Evolutionary conservation across 35 echinoderm and acorn worm genomes (phyloP), one percentile per base, ranked within the genome.

Genomic region (Stichopus chloronotus): DNA sequence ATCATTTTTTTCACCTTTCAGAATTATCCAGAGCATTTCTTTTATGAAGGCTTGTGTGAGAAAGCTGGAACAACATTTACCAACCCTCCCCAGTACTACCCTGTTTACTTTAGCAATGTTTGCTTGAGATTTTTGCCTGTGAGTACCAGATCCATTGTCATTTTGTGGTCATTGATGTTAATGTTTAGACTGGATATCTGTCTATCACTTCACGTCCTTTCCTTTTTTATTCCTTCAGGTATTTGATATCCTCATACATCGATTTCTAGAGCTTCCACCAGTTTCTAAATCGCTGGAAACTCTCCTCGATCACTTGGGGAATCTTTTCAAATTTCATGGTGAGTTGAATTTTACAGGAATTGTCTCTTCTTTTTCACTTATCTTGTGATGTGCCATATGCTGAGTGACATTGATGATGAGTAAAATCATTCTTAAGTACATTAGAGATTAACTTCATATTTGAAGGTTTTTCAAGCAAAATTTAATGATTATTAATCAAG

Each of bases 291-390:
- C 97, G 59, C 61, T 99, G 25, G 97, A 99, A 80, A 96, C 93
- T 53, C 84, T 96, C 11, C 83, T 99, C 12, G 95, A 99, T 56
- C 97, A 96, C 94, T 89, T 96, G 19, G 97, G 97, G 17, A 87
- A 91, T 59, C 97, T 99, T 23, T 99, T 95, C 92, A 99, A 99
- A 91, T 99, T 96, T 82, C 97, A 99, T 95, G 97, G 97, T 99
- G 84, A 92, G 95, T 71, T 30, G 11, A 19, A 72, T 24, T 65
- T 11, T 9, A 13, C 22, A 21, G 69, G 69, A 43, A 43, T 43
- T 43, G 30, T 43, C 30, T 43, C 30, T 43, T 43, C 30, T 43
- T 43, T 43, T 43, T 43, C 30, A 43, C 30, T 1, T 43, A 43
- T 43, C 30, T 43, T 43, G 30, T 43, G 30, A 43, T 43, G 30